These are phyloP conservation scores for Sternarchorhynchus goeldii DNA, from an alignment of 2,797 vertebrate genomes.

Conservation along the genomic window DNA sequence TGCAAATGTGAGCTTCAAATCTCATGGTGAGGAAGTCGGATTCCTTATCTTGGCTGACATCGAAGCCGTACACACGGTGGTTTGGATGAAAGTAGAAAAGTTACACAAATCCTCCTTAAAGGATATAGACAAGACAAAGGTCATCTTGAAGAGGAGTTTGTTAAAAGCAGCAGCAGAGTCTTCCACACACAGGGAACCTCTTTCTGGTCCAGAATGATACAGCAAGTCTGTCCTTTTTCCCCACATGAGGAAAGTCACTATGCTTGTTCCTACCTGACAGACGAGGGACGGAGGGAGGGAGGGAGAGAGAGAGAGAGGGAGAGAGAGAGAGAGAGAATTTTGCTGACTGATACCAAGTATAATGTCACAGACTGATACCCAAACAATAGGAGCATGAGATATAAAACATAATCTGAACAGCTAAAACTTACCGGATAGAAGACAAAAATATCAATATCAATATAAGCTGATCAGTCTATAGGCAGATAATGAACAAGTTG, in stretches of 20 bases:
- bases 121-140: slow-evolving; percentile 44
- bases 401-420: too few relatives aligned
- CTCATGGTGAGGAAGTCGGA: slow-evolving; percentile 1
- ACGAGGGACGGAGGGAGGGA: too few relatives aligned
- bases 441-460: too few relatives aligned
- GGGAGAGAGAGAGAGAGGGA: too few relatives aligned
- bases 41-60: slow-evolving; percentile 36
- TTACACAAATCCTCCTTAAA: slow-evolving; percentile 43
- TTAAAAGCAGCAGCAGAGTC: slow-evolving; percentile 43
- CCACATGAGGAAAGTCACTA: slow-evolving; percentile 18
- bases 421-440: too few relatives aligned
- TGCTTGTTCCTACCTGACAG: slow-evolving; percentile 31
- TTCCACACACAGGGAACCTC: slow-evolving; percentile 42
- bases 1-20: neutral
- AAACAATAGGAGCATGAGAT: too few relatives aligned
- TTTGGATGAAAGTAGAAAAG: slow-evolving; percentile 47
- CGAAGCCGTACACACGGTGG: slow-evolving; percentile 26
- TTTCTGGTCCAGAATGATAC: slow-evolving; percentile 46
- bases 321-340: too few relatives aligned
- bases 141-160: slow-evolving; percentile 44
- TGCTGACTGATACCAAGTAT: too few relatives aligned
- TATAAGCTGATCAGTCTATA: too few relatives aligned
- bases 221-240: slow-evolving; percentile 41
- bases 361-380: too few relatives aligned
- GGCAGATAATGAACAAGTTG: too few relatives aligned